A percentile compares a stretch with the other conserved stretches of the same genome.
These are phyloP conservation scores for Sinopyrophorus schimmeli DNA, from an alignment of 2,888 invertebrate genomes.

Conservation along the genomic window DNA sequence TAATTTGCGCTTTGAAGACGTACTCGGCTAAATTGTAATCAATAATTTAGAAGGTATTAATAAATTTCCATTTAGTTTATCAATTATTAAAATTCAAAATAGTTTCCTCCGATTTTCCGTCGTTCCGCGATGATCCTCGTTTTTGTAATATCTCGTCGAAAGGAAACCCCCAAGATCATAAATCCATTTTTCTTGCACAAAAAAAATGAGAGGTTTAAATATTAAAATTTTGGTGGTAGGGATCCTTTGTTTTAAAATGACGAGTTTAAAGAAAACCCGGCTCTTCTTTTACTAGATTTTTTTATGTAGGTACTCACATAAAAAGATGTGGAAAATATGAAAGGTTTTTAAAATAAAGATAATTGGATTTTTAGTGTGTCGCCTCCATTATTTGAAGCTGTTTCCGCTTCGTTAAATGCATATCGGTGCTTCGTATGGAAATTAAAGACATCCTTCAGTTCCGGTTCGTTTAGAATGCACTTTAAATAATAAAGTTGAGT, in stretches of 20 bases:
- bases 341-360: too few relatives aligned
- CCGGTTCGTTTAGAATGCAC: neutral
- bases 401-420: neutral
- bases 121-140: too few relatives aligned
- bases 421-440: slow-evolving; percentile 3
- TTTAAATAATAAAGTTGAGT: slow-evolving; percentile 2
- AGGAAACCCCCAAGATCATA: too few relatives aligned
- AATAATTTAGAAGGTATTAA: slow-evolving; percentile 11
- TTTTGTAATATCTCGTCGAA: too few relatives aligned
- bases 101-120: neutral
- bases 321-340: too few relatives aligned
- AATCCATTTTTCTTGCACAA: too few relatives aligned
- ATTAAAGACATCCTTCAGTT: neutral
- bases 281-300: too few relatives aligned
- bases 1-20: slow-evolving; percentile 7
- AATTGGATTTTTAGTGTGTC: neutral
- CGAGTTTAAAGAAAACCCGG: too few relatives aligned
- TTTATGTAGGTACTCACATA: too few relatives aligned
- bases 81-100: neutral
- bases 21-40: slow-evolving; percentile 5
- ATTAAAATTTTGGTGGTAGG: too few relatives aligned
- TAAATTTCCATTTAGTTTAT: slow-evolving; percentile 15
- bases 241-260: too few relatives aligned
- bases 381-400: neutral
- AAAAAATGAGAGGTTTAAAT: too few relatives aligned